Conservation (phyloP, 2,888 invertebrate species). For the Chloroclysta siterata region DNA sequence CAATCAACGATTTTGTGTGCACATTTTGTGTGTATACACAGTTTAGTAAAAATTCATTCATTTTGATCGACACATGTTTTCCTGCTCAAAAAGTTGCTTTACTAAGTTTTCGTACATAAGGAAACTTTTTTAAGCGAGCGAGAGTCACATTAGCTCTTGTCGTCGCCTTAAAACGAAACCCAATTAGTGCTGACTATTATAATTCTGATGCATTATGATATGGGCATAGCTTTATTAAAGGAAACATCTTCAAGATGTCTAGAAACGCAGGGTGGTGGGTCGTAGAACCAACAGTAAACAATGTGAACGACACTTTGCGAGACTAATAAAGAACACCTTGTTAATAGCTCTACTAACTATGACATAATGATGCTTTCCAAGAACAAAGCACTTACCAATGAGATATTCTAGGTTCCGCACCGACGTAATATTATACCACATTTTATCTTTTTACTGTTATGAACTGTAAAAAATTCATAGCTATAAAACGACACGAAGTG, state of each 20-base stretch:
- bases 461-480: slow-evolving; percentile 60
- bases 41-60: too few relatives aligned
- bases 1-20: too few relatives aligned
- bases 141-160: too few relatives aligned
- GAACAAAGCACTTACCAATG: slow-evolving; percentile 12
- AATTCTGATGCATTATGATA: too few relatives aligned
- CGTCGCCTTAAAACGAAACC: too few relatives aligned
- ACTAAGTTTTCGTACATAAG: too few relatives aligned
- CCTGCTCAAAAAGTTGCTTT: too few relatives aligned
- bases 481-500: slow-evolving; percentile 60
- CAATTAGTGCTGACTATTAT: too few relatives aligned
- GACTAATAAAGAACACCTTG: slow-evolving; percentile 8
- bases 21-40: too few relatives aligned
- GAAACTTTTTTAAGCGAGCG: too few relatives aligned
- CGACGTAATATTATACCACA: slow-evolving; percentile 27
- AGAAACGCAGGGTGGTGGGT: slow-evolving; percentile 17
- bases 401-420: slow-evolving; percentile 22
- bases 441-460: slow-evolving; percentile 49
- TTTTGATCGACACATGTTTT: too few relatives aligned
- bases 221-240: slow-evolving; percentile 33
- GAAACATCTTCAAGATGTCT: slow-evolving; percentile 26
- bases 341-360: slow-evolving; percentile 39
- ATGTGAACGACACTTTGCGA: slow-evolving; percentile 33
- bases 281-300: slow-evolving; percentile 45
- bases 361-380: slow-evolving; percentile 25